These are phyloP conservation scores for Sciurus carolinensis DNA, from an alignment of 2,797 vertebrate species.

Conservation along the genomic window DNA sequence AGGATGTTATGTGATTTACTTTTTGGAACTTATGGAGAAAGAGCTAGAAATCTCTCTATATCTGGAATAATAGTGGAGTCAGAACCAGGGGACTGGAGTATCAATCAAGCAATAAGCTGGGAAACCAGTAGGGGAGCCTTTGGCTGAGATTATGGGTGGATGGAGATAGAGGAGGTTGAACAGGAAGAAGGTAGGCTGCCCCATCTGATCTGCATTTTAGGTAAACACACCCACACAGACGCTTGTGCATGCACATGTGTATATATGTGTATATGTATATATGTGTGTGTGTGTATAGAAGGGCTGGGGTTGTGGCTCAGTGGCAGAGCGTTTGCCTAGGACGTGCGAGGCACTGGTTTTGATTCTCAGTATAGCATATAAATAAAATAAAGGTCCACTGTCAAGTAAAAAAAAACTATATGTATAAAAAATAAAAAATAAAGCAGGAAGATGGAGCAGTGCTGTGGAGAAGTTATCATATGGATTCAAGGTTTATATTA, in stretches of 20 bases:
- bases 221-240: not conserved
- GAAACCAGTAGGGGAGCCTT: not conserved
- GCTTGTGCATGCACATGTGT: not conserved
- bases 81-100: not conserved
- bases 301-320: too few relatives aligned
- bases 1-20: conserved; percentile 4
- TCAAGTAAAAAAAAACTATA: too few relatives aligned
- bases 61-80: not conserved
- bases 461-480: not conserved
- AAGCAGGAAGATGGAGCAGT: not conserved
- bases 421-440: too few relatives aligned
- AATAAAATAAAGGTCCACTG: too few relatives aligned
- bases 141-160: not conserved
- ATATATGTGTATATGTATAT: too few relatives aligned
- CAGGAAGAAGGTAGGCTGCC: not conserved
- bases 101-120: not conserved
- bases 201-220: not conserved
- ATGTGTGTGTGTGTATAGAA: too few relatives aligned
- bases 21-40: conserved; percentile 51
- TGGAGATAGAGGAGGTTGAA: not conserved
- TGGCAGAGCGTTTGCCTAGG: too few relatives aligned
- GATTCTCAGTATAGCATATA: too few relatives aligned
- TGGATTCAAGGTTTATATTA: not conserved
- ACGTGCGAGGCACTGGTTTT: too few relatives aligned
- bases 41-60: not conserved